Evolutionary conservation across 2,797 vertebrate species (phyloP), one percentile per base, ranked within the genome.

Genomic region (Alectoris magna): DNA sequence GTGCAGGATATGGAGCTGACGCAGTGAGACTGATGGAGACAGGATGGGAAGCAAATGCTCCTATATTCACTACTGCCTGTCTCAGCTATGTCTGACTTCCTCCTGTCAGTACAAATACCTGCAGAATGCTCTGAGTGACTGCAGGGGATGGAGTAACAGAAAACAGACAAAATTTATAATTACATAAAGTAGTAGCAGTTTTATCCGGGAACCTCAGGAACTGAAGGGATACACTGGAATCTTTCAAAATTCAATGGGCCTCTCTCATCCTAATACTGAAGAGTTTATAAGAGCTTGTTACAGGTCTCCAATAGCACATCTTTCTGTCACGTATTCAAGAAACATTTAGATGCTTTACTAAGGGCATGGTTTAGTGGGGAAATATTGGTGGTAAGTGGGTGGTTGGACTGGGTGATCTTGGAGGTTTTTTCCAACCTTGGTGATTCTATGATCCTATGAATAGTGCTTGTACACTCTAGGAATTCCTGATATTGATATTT

Each of bases 31-130:
- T 63, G 51, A 6, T 68, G 68, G 3, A 68, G 88, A 58, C 75
- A 93, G 87, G 84, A 85, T 56, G 56, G 89, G 53, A 93, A 58
- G 81, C 53, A 58, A 74, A 10, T 34, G 75, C 70, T 58, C 49
- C 73, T 41, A 22, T 23, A 58, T 64, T 68, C 84, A 51, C 64
- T 88, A 60, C 48, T 79, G 68, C 48, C 71, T 73, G 36, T 13
- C 71, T 77, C 84, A 69, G 38, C 66, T 36, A 39, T 44, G 27
- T 38, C 53, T 87, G 84, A 12, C 67, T 81, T 89, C 39, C 56
- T 58, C 56, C n/a, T 58, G 56, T 79, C 5, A 5, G 18, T 24
- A 81, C 44, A 88, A 86, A 72, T 3, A 41, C 46, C 26, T 8
- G 14, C 8, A 56, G 59, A 84, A 62, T 77, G 21, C 43, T 60